phyloP scores from a whole-genome alignment of 2,113 vertebrate genomes.

The Podilymbus podiceps region DNA sequence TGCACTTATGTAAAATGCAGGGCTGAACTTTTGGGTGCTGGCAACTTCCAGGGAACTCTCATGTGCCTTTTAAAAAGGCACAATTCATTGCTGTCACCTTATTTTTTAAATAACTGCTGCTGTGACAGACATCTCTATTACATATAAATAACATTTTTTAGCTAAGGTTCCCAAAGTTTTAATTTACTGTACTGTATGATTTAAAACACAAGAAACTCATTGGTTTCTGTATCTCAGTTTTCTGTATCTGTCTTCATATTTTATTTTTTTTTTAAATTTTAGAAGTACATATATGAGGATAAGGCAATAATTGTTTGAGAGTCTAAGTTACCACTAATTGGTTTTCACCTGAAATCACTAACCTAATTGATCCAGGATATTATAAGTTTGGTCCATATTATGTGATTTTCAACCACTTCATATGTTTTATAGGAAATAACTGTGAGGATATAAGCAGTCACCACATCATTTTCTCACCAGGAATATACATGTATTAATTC shows the following conservation, averaged over 20 bases:
- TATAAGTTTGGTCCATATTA: neutral
- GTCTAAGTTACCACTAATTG: neutral
- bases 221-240: neutral
- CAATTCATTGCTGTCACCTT: neutral
- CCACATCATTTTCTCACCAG: constrained; percentile 1
- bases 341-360: neutral
- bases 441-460: neutral
- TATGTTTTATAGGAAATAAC: constrained; percentile 7
- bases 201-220: neutral
- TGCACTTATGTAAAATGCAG: neutral
- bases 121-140: neutral
- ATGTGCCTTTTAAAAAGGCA: neutral
- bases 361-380: neutral
- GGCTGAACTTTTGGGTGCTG: neutral
- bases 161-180: neutral
- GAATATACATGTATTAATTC: neutral
- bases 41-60: neutral
- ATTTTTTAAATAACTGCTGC: neutral
- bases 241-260: neutral
- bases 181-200: neutral
- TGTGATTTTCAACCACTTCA: neutral
- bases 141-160: neutral
- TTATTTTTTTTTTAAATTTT: neutral
- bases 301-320: neutral
- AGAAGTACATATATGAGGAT: neutral